These are phyloP conservation scores for Anastrepha ludens DNA, from an alignment of 1,140 invertebrate species.

Conservation along the genomic window DNA sequence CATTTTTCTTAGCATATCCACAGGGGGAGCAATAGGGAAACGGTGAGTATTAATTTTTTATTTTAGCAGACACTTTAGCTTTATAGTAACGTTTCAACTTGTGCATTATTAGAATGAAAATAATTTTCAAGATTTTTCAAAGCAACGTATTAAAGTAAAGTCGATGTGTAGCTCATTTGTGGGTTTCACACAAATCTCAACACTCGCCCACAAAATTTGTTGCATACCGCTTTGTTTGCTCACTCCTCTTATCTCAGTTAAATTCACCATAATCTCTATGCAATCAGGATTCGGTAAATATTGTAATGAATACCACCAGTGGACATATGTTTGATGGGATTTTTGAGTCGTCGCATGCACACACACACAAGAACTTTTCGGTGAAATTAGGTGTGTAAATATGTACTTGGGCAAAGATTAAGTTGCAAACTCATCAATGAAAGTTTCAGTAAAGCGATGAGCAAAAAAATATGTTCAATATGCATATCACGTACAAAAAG, in stretches of 20 bases:
- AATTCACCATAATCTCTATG: conserved; percentile 43
- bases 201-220: not conserved
- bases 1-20: too few relatives aligned
- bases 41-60: not conserved
- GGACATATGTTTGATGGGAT: conserved; percentile 37
- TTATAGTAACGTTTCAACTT: not conserved
- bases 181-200: not conserved
- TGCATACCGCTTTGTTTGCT: not conserved
- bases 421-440: conserved; percentile 36
- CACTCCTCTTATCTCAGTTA: not conserved
- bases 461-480: not conserved
- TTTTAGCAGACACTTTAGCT: not conserved
- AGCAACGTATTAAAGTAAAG: not conserved
- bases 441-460: not conserved
- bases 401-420: conserved; percentile 47
- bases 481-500: conserved; percentile 33
- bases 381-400: conserved; percentile 42
- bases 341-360: conserved; percentile 13
- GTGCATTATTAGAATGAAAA: not conserved
- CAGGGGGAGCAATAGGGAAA: not conserved
- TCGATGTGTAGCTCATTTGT: not conserved
- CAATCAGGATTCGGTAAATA: conserved; percentile 37
- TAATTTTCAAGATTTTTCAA: conserved; percentile 17
- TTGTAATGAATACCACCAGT: conserved; percentile 48
- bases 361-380: conserved; percentile 25